Percentiles rank a stretch among this genome's conserved stretches.
phyloP scores from a whole-genome alignment of 2,797 vertebrate genomes.

The Momotus momota region DNA sequence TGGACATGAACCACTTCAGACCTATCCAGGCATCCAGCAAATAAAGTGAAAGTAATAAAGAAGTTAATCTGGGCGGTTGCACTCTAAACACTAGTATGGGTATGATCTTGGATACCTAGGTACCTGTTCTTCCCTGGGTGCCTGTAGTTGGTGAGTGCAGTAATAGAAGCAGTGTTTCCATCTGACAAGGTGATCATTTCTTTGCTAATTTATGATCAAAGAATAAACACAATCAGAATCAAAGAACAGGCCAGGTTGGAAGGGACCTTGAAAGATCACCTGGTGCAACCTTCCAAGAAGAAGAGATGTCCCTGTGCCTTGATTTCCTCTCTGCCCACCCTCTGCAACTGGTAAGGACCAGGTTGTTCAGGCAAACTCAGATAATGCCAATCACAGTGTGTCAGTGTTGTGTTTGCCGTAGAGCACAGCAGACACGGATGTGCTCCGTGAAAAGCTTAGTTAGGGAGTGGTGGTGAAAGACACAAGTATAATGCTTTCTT shows the following conservation, averaged over 20 bases:
- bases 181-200: not conserved
- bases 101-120: not conserved
- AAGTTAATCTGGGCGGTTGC: not conserved
- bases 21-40: not conserved
- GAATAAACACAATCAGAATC: not conserved
- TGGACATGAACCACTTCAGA: not conserved
- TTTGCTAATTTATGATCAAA: not conserved
- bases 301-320: not conserved
- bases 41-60: not conserved
- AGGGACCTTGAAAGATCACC: not conserved
- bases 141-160: not conserved
- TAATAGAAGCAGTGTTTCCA: not conserved
- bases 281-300: not conserved
- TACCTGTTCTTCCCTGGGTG: not conserved
- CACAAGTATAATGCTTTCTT: not conserved
- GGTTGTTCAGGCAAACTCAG: not conserved
- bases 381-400: not conserved
- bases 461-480: not conserved
- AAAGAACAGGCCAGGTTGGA: not conserved
- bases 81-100: not conserved
- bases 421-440: not conserved
- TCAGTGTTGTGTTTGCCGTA: not conserved
- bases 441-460: not conserved
- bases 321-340: not conserved
- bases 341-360: not conserved